Base-by-base conservation (phyloP, 2,888 invertebrate genomes). In the Acanthosepion esculentum region DNA sequence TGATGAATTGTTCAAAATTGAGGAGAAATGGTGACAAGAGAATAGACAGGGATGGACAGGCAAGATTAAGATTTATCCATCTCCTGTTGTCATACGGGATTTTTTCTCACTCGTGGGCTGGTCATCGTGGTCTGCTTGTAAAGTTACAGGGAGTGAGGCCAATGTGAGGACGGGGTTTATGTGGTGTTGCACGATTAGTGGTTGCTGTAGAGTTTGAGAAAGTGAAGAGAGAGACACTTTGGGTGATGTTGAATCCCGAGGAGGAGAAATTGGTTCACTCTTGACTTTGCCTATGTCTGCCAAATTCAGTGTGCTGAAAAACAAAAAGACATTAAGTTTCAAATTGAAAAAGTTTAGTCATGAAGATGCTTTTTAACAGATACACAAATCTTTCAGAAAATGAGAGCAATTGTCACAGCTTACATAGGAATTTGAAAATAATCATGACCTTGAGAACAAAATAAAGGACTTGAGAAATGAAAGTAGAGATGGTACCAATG, bases 181-280 rank as follows among this genome's bases (percentile, higher is more conserved):
- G 93, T 93, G 92, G n/a, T 92, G 93, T 26, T 50, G 93, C 48
- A 48, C 29, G n/a, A 93, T 48, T 93, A 53, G 29, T 18, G 92
- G 23, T 50, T 93, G 93, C 26, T 20, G 78, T 78, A 78, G 10
- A 78, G n/a, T 15, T n/a, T 78, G 78, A 78, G n/a, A 78, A 12
- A 78, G n/a, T 33, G 78, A 78, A n/a, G 78, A 78, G 78, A 78
- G n/a, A 50, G 93, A 93, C n/a, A 93, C 53, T 53, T 93, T 93
- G 12, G 93, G 97, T 95, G 97, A 98, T 96, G 98, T 98, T 96
- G 98, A 98, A 96, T 98, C 99, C 95, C 99, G 98, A 7, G 99
- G 99, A 92, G 99, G 99, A 96, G 99, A 99, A 97, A 99, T 99
- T 53, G 99, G 99, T 97, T 99, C 99, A 96, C 99, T 99, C 98